A percentile compares a stretch with the other conserved stretches of the same genome.
phyloP scores from a whole-genome alignment of 2,113 vertebrate species.

The Pogonocichla stellata region DNA sequence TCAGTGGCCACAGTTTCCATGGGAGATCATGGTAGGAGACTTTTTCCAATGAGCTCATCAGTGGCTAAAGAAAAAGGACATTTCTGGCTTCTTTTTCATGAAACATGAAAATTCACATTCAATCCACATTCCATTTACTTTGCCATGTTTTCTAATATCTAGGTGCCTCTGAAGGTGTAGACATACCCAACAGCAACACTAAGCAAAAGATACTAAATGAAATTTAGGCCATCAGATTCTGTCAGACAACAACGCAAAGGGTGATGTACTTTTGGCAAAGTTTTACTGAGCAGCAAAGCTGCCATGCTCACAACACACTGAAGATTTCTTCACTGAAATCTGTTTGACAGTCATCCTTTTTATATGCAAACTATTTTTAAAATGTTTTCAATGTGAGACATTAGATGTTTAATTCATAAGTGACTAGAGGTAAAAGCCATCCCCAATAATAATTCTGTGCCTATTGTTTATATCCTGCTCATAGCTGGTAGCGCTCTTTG shows the following conservation, averaged over 20 bases:
- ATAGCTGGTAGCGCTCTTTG: neutral
- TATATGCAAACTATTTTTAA: conserved; percentile 18
- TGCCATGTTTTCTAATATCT: neutral
- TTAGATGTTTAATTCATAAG: conserved; percentile 46
- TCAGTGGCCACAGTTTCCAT: neutral
- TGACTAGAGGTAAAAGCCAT: conserved; percentile 4
- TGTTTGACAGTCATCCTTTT: conserved; percentile 1
- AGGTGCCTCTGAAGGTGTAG: neutral
- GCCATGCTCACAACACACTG: neutral
- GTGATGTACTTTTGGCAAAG: neutral
- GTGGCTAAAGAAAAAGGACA: neutral
- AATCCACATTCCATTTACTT: neutral
- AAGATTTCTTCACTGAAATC: neutral
- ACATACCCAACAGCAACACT: neutral
- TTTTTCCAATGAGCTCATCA: neutral
- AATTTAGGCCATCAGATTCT: neutral
- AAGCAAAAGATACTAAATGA: neutral
- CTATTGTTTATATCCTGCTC: conserved; percentile 2
- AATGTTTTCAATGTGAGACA: neutral
- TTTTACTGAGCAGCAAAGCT: neutral
- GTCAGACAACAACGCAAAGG: neutral
- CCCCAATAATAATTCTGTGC: neutral
- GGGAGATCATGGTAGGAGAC: neutral
- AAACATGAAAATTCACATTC: neutral
- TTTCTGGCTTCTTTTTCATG: neutral